Conservation (phyloP, 2,888 invertebrate genomes). For the Hypsopygia costalis region DNA sequence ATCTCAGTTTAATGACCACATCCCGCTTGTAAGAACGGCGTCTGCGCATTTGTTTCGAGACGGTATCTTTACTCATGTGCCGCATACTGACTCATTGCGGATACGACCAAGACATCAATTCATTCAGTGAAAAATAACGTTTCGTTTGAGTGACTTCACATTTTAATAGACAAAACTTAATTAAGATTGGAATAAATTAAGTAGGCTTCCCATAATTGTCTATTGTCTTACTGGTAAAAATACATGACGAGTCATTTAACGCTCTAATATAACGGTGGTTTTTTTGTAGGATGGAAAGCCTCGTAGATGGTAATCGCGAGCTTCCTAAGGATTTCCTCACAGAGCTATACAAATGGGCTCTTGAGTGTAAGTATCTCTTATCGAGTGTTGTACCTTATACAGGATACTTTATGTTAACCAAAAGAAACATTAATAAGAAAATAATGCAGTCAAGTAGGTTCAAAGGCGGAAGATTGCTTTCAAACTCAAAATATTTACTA, state of each 20-base stretch:
- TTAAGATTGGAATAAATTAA: conserved; percentile 8
- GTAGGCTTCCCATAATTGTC: conserved; percentile 17
- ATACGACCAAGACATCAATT: conserved; percentile 48
- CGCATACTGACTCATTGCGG: conserved; percentile 56
- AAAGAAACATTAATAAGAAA: conserved; percentile 1
- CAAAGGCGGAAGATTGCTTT: neutral
- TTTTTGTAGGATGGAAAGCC: conserved; percentile 81
- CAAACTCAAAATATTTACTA: neutral
- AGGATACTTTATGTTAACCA: neutral
- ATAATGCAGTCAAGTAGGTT: conserved; percentile 4
- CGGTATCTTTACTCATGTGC: no score
- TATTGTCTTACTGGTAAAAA: conserved; percentile 16
- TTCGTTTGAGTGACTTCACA: conserved; percentile 45
- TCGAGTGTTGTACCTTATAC: conserved; percentile 10
- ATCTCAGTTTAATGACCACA: conserved; percentile 75
- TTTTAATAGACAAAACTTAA: conserved; percentile 26
- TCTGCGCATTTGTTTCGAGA: conserved; percentile 68
- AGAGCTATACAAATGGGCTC: conserved; percentile 89
- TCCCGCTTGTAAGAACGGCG: conserved; percentile 66
- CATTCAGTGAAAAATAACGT: conserved; percentile 54
- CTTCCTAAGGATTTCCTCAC: conserved; percentile 85
- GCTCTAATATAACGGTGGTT: conserved; percentile 17
- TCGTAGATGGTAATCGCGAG: conserved; percentile 80
- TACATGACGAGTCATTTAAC: conserved; percentile 15
- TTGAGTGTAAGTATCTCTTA: conserved; percentile 85